Base-by-base conservation (phyloP, 64 coral and sea anemone genomes). In the Astreopora myriophthalma region DNA sequence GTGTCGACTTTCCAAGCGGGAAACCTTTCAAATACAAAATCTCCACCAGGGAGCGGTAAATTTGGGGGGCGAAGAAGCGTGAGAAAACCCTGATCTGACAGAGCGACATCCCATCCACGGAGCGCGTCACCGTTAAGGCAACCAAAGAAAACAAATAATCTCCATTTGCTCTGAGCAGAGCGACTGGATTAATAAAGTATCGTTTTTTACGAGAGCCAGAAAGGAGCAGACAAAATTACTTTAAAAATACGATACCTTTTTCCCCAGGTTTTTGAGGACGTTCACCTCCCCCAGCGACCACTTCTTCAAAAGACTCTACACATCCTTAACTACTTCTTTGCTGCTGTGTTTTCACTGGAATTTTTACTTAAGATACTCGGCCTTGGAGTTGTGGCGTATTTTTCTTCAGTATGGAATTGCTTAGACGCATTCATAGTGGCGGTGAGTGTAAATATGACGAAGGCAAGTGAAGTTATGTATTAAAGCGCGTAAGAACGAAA, bases 341-440 rank as follows among this genome's bases (percentile, higher is more conserved):
- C 94, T 4, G 69, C 83, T 44, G 71, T 85, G 6, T 96, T 96
- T 42, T 88, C 80, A 27, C 3, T 96, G 51, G 94, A 96, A 55
- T 89, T 92, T 65, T 28, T 89, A 13, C 85, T 96, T 25, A 96
- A 96, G 77, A 85, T 96, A 25, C 39, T 96, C 75, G 94, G 94
- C 14, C 74, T 96, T 26, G 95, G 95, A 5, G 52, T 93, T 11
- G 69, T 89, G 30, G 89, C 76, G 25, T 96, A 96, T 36, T 96
- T 96, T 69, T 68, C 94, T 28, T 96, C 94, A 49, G 90, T 96
- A 16, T 96, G 94, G 94, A 96, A 96, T 42, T 96, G 94, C 42
- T 91, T 96, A 19, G 94, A 96, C 38, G 81, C 90, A 30, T 37
- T 92, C 23, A 96, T 96, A 31, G 90, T 96, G 20, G 83, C 90